Evolutionary conservation across 1,140 invertebrate genomes (phyloP).

Genomic region (Druon quercuslanigerum): DNA sequence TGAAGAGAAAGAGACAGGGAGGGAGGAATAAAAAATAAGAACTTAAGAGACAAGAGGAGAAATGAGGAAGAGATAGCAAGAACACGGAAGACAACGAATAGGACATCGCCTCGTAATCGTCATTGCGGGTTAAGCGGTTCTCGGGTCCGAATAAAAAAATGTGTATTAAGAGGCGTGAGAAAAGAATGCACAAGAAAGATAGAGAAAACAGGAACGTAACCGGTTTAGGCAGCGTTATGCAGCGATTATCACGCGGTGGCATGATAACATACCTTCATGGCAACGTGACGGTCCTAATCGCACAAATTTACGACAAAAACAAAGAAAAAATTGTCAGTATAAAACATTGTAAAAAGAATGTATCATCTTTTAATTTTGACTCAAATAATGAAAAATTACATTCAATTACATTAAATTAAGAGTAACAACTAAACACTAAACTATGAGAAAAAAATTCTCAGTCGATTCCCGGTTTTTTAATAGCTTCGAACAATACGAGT

Average conservation of each 20-base stretch:
- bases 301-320: slow-evolving; percentile 2
- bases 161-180: slow-evolving; percentile 26
- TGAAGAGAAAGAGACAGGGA: not conserved
- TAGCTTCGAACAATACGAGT: too few relatives aligned
- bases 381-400: too few relatives aligned
- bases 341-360: not conserved
- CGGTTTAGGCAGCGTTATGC: slow-evolving; percentile 6
- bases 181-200: slow-evolving; percentile 25
- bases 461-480: too few relatives aligned
- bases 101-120: slow-evolving; percentile 21
- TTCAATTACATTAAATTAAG: too few relatives aligned
- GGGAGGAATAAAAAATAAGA: not conserved
- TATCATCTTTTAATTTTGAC: too few relatives aligned
- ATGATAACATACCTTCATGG: slow-evolving; percentile 20
- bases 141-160: slow-evolving; percentile 7
- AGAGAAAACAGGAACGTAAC: slow-evolving; percentile 22
- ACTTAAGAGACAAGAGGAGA: not conserved
- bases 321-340: not conserved
- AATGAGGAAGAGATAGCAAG: slow-evolving; percentile 8
- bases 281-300: slow-evolving; percentile 7
- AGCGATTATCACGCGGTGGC: slow-evolving; percentile 25
- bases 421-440: too few relatives aligned
- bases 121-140: slow-evolving; percentile 14
- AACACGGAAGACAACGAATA: slow-evolving; percentile 14
- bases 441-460: too few relatives aligned